Evolutionary conservation across 2,797 vertebrate genomes (phyloP).

Genomic region (Helarctos malayanus): DNA sequence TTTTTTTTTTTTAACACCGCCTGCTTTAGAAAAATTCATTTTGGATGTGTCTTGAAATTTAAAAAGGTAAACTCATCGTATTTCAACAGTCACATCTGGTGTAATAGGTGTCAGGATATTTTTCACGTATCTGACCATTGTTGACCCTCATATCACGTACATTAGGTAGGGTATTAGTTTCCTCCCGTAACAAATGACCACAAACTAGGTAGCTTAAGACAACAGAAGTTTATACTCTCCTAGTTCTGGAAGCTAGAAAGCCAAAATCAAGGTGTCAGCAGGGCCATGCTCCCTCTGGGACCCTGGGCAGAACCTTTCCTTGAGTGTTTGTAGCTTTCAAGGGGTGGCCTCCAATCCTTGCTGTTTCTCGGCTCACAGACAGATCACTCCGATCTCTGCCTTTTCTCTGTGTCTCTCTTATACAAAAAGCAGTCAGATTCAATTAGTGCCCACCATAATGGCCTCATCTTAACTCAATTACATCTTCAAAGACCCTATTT

Average conservation of each 20-base stretch:
- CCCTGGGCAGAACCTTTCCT: neutral
- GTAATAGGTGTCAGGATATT: neutral
- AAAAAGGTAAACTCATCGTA: neutral
- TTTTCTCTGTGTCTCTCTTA: neutral
- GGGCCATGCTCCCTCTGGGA: neutral
- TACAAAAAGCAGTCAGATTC: neutral
- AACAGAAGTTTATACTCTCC: neutral
- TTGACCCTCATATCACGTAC: neutral
- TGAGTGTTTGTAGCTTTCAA: neutral
- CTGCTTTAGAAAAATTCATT: neutral
- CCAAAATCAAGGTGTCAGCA: neutral
- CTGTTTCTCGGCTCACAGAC: neutral
- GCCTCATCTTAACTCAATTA: constrained; percentile 16
- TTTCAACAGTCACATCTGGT: neutral
- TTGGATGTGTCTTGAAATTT: neutral
- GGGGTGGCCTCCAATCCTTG: neutral
- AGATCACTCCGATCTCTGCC: neutral
- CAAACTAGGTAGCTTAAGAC: neutral
- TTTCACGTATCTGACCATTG: neutral
- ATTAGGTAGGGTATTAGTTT: neutral
- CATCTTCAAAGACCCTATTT: neutral
- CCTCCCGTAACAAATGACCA: neutral
- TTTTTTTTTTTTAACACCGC: neutral
- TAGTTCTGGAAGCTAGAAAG: neutral
- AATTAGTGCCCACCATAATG: neutral